Evolutionary conservation across 2,797 vertebrate species (phyloP), one percentile per base, ranked within the genome.

Genomic region (Tachyglossus aculeatus): DNA sequence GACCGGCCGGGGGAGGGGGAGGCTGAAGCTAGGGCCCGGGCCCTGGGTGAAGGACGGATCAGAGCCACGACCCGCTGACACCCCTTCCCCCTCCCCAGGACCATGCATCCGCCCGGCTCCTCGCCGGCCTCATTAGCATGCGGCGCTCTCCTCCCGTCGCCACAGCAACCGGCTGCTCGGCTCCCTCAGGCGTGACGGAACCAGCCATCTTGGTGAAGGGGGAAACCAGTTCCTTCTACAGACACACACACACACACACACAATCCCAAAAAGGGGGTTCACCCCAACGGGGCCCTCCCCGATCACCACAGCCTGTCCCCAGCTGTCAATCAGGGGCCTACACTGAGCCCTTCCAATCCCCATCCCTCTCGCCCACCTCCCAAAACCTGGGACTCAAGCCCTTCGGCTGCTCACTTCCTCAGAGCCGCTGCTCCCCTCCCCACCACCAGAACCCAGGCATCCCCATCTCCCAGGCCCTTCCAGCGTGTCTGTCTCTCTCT

Each of bases 131-230:
- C 78, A 86, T 88, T 88, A 88, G 80, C 84, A 88, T 86, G 77
- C 81, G 9, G 72, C 34, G 45, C 72, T 75, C 74, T 84, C 71
- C 83, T 83, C 81, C 82, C 70, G 84, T 90, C 85, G 38, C 86
- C 88, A 90, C 52, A 73, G 88, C 83, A 87, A 90, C 88, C 81
- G 83, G 84, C 88, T 88, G 87, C 88, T 86, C 78, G 7, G 86
- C 79, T 88, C 87, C 82, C 81, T 88, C 88, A 88, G 84, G 87
- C 86, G 25, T 81, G 86, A 90, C 74, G 64, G 81, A 47, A 63
- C 70, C 76, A 55, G 86, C 87, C 86, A 88, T 86, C 66, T 86
- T 90, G 80, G 78, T 44, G 59, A 44, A 72, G 50, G 72, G 66
- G 65, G n/a, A 71, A 67, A 60, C 53, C 27, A 1, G 9, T 59